Evolutionary conservation across 2,113 vertebrate genomes (phyloP).

Genomic region (Aegithalos caudatus): DNA sequence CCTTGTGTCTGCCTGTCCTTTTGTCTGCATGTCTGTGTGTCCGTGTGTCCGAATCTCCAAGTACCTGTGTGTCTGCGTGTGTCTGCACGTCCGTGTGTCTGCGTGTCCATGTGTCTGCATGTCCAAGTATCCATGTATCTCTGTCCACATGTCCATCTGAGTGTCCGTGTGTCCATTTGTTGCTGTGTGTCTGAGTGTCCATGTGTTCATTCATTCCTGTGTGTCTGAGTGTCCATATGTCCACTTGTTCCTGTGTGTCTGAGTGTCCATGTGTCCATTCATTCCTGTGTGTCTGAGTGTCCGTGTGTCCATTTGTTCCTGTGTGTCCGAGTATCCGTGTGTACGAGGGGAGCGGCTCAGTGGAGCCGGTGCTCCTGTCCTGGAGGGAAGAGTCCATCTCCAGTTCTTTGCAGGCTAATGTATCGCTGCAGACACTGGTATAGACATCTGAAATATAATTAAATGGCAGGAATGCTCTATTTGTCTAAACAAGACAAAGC

Average conservation of each 20-base stretch:
- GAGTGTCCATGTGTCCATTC: fast-evolving
- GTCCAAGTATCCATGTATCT: neutral
- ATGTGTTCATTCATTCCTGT: fast-evolving
- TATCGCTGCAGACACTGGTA: slow-evolving; percentile 24
- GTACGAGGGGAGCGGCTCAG: too few species aligned
- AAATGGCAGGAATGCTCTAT: slow-evolving; percentile 33
- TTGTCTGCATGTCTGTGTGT: too few species aligned
- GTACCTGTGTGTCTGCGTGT: fast-evolving
- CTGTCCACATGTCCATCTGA: fast-evolving
- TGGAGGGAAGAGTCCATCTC: neutral
- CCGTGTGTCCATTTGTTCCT: fast-evolving
- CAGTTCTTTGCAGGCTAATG: neutral
- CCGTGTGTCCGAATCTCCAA: neutral
- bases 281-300: neutral
- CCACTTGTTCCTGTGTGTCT: too few species aligned
- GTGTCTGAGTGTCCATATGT: neutral
- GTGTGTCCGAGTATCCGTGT: fast-evolving
- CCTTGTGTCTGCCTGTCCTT: too few species aligned
- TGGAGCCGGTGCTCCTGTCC: fast-evolving
- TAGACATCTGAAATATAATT: slow-evolving; percentile 38
- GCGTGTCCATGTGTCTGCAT: fast-evolving
- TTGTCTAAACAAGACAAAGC: slow-evolving; percentile 60
- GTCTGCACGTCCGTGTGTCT: fast-evolving
- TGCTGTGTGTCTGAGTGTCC: neutral
- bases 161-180: neutral